These are phyloP conservation scores for Poeciliopsis paucimaculata DNA, from an alignment of 2,797 vertebrate genomes.

Conservation along the genomic window DNA sequence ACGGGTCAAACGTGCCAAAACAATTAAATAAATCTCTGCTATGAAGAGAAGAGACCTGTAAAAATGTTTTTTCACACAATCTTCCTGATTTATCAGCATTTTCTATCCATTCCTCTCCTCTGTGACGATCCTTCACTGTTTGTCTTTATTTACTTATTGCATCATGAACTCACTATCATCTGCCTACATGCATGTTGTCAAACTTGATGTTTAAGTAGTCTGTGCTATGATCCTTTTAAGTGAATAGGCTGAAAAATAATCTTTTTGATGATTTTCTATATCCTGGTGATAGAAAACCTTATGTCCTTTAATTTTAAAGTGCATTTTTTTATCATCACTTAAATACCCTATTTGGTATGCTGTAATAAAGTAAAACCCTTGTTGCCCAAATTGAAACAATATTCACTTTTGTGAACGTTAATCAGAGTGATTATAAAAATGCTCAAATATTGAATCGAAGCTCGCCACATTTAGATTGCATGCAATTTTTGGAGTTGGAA, in stretches of 20 bases:
- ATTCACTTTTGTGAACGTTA: constrained; percentile 40
- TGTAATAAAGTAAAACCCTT: constrained; percentile 27
- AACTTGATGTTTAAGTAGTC: not conserved
- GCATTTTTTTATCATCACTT: constrained; percentile 16
- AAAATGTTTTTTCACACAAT: not conserved
- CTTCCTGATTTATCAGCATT: not conserved
- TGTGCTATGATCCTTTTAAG: not conserved
- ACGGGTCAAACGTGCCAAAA: not conserved
- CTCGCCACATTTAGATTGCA: constrained; percentile 42
- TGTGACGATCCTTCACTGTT: not conserved
- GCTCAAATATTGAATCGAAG: constrained; percentile 29
- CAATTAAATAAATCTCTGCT: not conserved
- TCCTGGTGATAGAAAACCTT: not conserved
- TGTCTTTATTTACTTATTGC: not conserved
- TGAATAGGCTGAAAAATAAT: not conserved
- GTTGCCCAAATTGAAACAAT: constrained; percentile 39
- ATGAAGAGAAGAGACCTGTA: not conserved
- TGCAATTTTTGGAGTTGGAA: constrained; percentile 45
- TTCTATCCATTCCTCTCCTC: not conserved
- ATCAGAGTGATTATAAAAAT: constrained; percentile 48
- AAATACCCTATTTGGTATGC: constrained; percentile 30
- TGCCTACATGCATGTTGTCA: not conserved
- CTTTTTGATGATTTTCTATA: not conserved
- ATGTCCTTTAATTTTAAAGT: not conserved
- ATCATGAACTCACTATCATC: not conserved